These are phyloP conservation scores for Trachelus iudaicus DNA, from an alignment of 2,888 invertebrate species.

Conservation along the genomic window DNA sequence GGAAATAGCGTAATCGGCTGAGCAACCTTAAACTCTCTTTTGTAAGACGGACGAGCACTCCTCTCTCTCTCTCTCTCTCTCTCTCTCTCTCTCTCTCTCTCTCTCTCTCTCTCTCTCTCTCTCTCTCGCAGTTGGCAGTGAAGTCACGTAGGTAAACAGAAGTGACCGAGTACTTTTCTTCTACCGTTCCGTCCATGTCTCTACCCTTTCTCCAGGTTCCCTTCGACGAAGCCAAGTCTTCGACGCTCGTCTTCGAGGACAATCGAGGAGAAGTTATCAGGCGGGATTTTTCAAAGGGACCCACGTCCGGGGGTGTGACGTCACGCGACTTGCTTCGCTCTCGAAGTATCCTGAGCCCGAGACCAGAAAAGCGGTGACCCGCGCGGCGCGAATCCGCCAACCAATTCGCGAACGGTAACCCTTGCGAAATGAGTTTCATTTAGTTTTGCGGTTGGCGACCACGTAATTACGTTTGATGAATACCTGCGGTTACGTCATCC, in stretches of 20 bases:
- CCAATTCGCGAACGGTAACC: slow-evolving; percentile 30
- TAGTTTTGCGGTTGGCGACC: slow-evolving; percentile 36
- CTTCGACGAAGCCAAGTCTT: background rate
- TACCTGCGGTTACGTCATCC: slow-evolving; percentile 44
- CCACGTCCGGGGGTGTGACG: background rate
- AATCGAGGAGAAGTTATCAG: slow-evolving; percentile 7
- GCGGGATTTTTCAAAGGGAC: background rate
- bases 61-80: too few relatives aligned
- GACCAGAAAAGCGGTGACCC: too few relatives aligned
- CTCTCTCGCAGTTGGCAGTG: too few relatives aligned
- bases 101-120: too few relatives aligned
- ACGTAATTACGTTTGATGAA: slow-evolving; percentile 44
- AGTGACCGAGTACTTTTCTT: background rate
- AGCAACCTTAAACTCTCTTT: too few relatives aligned
- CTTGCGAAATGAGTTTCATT: slow-evolving; percentile 42
- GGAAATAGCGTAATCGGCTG: too few relatives aligned
- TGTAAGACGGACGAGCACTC: too few relatives aligned
- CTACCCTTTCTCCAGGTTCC: background rate
- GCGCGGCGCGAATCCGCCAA: slow-evolving; percentile 1
- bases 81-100: too few relatives aligned
- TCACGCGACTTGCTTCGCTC: background rate
- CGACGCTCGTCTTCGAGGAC: slow-evolving; percentile 8
- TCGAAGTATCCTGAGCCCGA: too few relatives aligned
- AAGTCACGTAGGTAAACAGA: too few relatives aligned
- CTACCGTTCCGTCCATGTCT: background rate